Conservation (phyloP, 2,888 invertebrate species). For the Caenorhabditis sulstoni region DNA sequence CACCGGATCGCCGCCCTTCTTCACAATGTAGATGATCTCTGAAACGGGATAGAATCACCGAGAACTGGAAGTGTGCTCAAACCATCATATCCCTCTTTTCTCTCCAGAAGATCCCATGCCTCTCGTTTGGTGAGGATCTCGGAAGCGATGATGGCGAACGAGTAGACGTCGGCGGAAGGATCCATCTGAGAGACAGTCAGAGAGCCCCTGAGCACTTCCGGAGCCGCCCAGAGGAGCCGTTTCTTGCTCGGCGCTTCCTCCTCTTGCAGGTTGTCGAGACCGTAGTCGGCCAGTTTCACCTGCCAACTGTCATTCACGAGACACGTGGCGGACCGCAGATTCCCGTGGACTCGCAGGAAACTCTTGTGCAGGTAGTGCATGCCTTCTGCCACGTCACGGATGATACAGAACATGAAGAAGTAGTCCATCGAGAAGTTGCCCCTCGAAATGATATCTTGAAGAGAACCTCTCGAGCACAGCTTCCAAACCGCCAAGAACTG, state of each 20-base stretch:
- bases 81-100: constrained; percentile 67
- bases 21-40: constrained; percentile 65
- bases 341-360: constrained; percentile 68
- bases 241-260: constrained; percentile 39
- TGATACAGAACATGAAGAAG: constrained; percentile 71
- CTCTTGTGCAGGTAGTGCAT: constrained; percentile 65
- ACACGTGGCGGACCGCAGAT: constrained; percentile 67
- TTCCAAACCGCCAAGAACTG: constrained; percentile 72
- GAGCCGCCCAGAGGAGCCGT: constrained; percentile 72
- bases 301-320: constrained; percentile 76
- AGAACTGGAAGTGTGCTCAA: background rate
- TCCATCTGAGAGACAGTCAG: constrained; percentile 47
- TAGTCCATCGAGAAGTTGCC: constrained; percentile 69
- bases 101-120: constrained; percentile 71
- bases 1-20: constrained; percentile 67
- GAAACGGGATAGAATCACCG: background rate
- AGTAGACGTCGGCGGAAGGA: constrained; percentile 72
- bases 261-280: constrained; percentile 38
- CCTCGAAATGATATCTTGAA: constrained; percentile 64
- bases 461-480: constrained; percentile 69
- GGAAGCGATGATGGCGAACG: constrained; percentile 75
- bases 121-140: constrained; percentile 74
- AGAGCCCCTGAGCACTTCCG: constrained; percentile 70
- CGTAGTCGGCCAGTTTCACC: constrained; percentile 54
- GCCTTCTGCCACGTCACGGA: constrained; percentile 68